Evolutionary conservation across 2,113 vertebrate species (phyloP).

Genomic region (Rhinolophus sinicus): DNA sequence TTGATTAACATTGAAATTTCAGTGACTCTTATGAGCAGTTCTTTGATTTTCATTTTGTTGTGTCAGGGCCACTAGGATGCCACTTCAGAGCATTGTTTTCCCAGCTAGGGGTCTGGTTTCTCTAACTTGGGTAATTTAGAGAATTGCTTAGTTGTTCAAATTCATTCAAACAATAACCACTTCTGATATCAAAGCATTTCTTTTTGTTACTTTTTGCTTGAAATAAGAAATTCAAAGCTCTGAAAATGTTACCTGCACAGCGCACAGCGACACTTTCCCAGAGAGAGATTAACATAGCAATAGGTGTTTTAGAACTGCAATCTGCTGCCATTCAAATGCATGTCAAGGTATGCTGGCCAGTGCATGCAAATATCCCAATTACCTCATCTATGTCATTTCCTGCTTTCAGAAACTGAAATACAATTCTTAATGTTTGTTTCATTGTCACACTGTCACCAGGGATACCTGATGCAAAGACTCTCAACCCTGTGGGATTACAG

Average conservation of each 20-base stretch:
- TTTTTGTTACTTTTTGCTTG: constrained; percentile 36
- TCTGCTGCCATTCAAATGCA: constrained; percentile 64
- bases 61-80: background rate
- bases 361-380: constrained; percentile 59
- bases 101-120: background rate
- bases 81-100: constrained; percentile 37
- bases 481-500: constrained; percentile 45
- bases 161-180: constrained; percentile 10
- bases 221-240: constrained; percentile 56
- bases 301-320: constrained; percentile 26
- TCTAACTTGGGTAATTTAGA: constrained; percentile 44
- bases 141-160: constrained; percentile 38
- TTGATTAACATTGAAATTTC: constrained; percentile 55
- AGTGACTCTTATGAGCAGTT: constrained; percentile 22
- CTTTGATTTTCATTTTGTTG: constrained; percentile 55
- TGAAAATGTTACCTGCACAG: constrained; percentile 7
- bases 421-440: constrained; percentile 70
- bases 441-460: constrained; percentile 64
- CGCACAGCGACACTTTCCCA: background rate
- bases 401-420: constrained; percentile 71
- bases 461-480: constrained; percentile 65
- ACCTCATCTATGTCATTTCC: constrained; percentile 59
- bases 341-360: constrained; percentile 41
- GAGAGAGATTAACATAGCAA: constrained; percentile 24
- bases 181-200: constrained; percentile 26